Evolutionary conservation across 2,113 vertebrate species (phyloP).

Genomic region (Bungarus multicinctus): DNA sequence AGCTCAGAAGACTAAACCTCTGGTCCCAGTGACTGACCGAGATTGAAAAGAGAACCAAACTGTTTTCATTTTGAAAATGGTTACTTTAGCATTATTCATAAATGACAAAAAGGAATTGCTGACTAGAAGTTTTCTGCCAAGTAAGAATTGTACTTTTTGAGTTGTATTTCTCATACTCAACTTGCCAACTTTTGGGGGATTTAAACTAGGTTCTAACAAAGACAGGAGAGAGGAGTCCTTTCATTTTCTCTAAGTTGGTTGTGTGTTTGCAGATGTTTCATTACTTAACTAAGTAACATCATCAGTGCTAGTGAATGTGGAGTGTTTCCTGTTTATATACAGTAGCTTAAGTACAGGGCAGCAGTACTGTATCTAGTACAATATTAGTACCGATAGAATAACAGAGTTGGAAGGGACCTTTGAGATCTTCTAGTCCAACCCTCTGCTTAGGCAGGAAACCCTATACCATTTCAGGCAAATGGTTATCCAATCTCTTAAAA

Average conservation of each 20-base stretch:
- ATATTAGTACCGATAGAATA: too few species aligned
- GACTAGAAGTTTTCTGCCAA: neutral
- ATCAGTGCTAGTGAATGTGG: neutral
- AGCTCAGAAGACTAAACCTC: neutral
- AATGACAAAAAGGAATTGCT: neutral
- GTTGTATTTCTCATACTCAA: neutral
- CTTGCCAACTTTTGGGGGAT: neutral
- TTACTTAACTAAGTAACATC: neutral
- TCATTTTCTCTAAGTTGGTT: neutral
- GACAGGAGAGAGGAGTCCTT: neutral
- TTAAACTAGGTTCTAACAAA: neutral
- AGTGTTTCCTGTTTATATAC: neutral
- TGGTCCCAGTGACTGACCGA: neutral
- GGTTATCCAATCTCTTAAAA: too few species aligned
- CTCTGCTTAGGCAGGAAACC: too few species aligned
- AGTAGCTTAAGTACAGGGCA: neutral
- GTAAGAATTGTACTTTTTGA: neutral
- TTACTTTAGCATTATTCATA: neutral
- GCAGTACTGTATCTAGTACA: neutral
- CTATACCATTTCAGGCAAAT: too few species aligned
- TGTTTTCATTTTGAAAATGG: neutral
- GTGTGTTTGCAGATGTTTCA: neutral
- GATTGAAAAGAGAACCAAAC: neutral
- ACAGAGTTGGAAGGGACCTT: too few species aligned
- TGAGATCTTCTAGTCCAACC: too few species aligned